phyloP scores from a whole-genome alignment of 30 jellyfish, hydroid and myxozoan genomes.

The Phacellophora camtschatica region DNA sequence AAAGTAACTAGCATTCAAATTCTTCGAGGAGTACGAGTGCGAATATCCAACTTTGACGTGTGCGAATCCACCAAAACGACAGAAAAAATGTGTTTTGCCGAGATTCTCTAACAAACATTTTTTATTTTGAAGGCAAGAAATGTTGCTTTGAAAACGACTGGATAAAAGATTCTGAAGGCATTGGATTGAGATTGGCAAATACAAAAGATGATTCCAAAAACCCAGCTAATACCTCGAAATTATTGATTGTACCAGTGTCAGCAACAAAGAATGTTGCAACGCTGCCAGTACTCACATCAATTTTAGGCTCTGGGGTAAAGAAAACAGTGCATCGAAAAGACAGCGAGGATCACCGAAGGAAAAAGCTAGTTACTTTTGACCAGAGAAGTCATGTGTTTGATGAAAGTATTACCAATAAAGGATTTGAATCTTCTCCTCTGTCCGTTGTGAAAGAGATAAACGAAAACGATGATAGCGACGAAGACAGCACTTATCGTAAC shows the following conservation, averaged over 20 bases:
- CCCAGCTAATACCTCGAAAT: neutral
- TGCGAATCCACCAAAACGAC: neutral
- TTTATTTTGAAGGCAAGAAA: neutral
- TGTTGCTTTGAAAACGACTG: constrained; percentile 37
- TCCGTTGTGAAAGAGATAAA: neutral
- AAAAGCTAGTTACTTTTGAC: constrained; percentile 17
- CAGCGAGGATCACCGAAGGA: constrained; percentile 15
- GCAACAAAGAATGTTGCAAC: neutral
- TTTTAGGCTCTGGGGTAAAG: neutral
- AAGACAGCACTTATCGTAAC: too few species aligned
- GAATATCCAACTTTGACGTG: neutral
- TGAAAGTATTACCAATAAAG: neutral
- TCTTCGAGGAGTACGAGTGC: too few species aligned
- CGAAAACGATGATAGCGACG: neutral
- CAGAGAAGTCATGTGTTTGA: neutral
- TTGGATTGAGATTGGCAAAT: constrained; percentile 17
- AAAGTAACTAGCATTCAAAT: too few species aligned
- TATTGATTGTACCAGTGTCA: neutral
- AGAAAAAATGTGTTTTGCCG: neutral
- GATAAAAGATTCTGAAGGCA: constrained; percentile 34
- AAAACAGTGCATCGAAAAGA: neutral
- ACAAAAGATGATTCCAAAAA: neutral
- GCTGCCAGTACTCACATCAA: constrained; percentile 16
- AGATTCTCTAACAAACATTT: neutral
- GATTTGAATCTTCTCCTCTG: neutral